A percentile compares a stretch with the other conserved stretches of the same genome.
Conservation (phyloP, 2,797 vertebrate genomes). For the Lepidocolaptes lacrymiger region DNA sequence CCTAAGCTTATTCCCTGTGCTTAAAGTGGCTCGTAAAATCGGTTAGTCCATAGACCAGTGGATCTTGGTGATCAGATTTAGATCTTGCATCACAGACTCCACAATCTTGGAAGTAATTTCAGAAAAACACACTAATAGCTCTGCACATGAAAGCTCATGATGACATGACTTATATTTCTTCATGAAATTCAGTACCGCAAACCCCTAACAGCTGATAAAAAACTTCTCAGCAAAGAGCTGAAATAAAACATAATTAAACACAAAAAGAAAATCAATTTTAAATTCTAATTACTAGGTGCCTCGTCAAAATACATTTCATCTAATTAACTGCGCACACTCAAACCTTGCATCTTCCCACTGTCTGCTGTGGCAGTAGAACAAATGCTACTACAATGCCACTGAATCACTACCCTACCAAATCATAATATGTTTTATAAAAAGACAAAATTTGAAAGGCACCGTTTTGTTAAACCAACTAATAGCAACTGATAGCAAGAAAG, state of each 20-base stretch:
- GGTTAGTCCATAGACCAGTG: not conserved
- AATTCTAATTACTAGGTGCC: constrained; percentile 68
- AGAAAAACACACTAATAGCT: constrained; percentile 23
- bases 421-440: not conserved
- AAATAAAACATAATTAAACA: constrained; percentile 57
- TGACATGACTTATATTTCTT: not conserved
- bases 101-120: constrained; percentile 39
- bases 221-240: not conserved
- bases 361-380: constrained; percentile 4
- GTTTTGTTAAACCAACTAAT: not conserved
- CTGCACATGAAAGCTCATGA: constrained; percentile 1
- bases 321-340: constrained; percentile 60
- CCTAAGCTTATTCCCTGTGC: not conserved
- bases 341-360: constrained; percentile 46
- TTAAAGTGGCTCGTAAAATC: not conserved
- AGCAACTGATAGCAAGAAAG: not conserved
- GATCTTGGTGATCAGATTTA: too few relatives aligned
- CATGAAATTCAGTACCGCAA: not conserved
- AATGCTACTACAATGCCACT: constrained; percentile 11
- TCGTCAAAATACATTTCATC: constrained; percentile 64
- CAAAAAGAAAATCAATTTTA: constrained; percentile 5
- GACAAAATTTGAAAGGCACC: not conserved
- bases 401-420: constrained; percentile 20
- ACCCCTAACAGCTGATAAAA: constrained; percentile 29
- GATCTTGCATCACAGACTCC: too few relatives aligned